Evolutionary conservation across 2,888 invertebrate species (phyloP).

Genomic region (Drosophila kanekoi): DNA sequence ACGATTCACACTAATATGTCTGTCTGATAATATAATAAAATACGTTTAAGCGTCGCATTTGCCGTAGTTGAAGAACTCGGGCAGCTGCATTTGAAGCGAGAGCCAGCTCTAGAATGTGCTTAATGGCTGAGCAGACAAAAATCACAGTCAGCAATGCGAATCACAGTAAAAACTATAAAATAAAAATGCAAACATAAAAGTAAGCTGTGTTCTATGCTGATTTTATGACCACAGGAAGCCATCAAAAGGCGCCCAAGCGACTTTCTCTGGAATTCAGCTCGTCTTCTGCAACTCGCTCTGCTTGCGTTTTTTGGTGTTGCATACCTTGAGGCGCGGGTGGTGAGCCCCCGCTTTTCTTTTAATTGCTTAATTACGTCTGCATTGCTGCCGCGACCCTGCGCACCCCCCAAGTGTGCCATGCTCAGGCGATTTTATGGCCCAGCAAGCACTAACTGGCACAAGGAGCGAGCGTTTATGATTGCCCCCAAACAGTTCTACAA

Average conservation of each 20-base stretch:
- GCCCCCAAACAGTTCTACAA: conserved; percentile 11
- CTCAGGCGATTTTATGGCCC: conserved; percentile 36
- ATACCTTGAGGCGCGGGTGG: conserved; percentile 53
- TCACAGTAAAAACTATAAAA: conserved; percentile 19
- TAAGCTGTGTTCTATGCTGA: conserved; percentile 57
- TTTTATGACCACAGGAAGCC: conserved; percentile 43
- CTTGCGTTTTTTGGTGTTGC: conserved; percentile 49
- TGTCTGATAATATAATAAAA: background rate
- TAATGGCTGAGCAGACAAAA: conserved; percentile 17
- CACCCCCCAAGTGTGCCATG: conserved; percentile 15
- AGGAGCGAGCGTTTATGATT: conserved; percentile 23
- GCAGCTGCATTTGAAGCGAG: conserved; percentile 1
- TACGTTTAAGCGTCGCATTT: background rate
- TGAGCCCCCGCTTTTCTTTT: conserved; percentile 38
- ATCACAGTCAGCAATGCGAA: conserved; percentile 25
- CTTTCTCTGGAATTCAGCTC: conserved; percentile 1
- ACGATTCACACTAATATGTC: background rate
- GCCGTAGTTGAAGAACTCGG: background rate
- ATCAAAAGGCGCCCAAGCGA: conserved; percentile 30
- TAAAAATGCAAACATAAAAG: conserved; percentile 35
- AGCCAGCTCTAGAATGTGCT: conserved; percentile 1
- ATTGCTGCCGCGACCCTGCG: conserved; percentile 9
- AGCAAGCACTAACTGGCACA: conserved; percentile 2
- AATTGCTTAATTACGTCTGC: conserved; percentile 77
- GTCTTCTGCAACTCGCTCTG: background rate